Base-by-base conservation (phyloP, 1,140 invertebrate species). In the Colletes latitarsis region DNA sequence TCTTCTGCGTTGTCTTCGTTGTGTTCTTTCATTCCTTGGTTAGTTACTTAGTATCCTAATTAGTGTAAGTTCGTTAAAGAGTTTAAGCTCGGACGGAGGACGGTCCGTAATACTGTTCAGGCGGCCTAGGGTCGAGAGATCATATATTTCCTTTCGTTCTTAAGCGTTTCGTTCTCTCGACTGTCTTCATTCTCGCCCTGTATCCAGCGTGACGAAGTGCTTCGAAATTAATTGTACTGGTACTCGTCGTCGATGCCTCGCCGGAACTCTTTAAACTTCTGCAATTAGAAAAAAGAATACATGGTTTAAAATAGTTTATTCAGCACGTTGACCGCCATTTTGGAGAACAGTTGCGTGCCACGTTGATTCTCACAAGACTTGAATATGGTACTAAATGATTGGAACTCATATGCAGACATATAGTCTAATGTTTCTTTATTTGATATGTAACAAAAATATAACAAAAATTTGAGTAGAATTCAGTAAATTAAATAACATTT, bases 91-190 rank as follows among this genome's bases (percentile, higher is more conserved):
- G 81, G 82, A 89, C 84, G 84, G 86, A 89, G 71, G 78, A 83
- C 70, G 62, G 78, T 88, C 86, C 88, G 88, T 88, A 89, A 81
- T 88, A 87, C 81, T 85, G 86, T 76, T 87, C 66, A 60, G 82
- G 83, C 80, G 81, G 43, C 68, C 81, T 67, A 77, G 69, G 49
- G 73, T 63, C 77, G 80, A 86, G 85, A 88, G 87, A 86, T 83
- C 76, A 57, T 64, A 14, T 21, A 14, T 58, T 30, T 43, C 30
- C 21, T 53, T 49, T 41, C n/a, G 63, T 68, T 60, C 21, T 17
- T 63, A 49, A 72, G 57, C 46, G 58, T 80, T 62, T 30, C 19
- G 53, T 41, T 66, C 72, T 68, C 77, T 83, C 77, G 68, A 64
- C 71, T 49, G 64, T 80, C 77, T 81, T 62, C 68, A 71, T 39